Conservation (phyloP, 2,797 vertebrate species). For the Tragelaphus oryx region DNA sequence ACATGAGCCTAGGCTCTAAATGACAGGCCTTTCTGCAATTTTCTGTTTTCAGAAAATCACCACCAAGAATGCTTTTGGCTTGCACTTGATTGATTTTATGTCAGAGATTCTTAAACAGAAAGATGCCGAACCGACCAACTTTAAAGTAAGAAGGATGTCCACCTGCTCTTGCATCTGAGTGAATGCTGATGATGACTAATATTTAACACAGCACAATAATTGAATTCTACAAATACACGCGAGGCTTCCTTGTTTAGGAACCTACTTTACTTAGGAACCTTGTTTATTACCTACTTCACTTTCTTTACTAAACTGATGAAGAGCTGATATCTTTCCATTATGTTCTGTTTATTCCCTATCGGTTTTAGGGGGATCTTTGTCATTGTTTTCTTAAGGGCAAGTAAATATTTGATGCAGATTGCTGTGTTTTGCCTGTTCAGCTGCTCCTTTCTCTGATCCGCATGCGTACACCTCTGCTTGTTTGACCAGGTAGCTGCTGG, state of each 20-base stretch:
- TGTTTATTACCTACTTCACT: neutral
- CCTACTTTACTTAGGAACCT: too few relatives aligned
- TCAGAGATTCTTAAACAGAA: constrained; percentile 93
- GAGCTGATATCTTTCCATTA: neutral
- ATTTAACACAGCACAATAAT: neutral
- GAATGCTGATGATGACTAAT: neutral
- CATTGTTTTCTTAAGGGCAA: neutral
- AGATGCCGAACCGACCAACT: constrained; percentile 91
- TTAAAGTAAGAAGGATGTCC: constrained; percentile 87
- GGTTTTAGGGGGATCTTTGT: neutral
- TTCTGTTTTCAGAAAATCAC: constrained; percentile 93
- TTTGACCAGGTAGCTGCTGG: constrained; percentile 90
- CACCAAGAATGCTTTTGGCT: constrained; percentile 95
- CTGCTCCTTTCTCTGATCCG: neutral
- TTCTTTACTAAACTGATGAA: neutral
- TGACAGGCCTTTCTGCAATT: constrained; percentile 48
- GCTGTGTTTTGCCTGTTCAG: neutral
- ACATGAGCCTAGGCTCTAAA: neutral
- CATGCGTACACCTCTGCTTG: neutral
- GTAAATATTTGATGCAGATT: neutral
- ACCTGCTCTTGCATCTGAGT: neutral
- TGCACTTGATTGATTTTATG: constrained; percentile 98
- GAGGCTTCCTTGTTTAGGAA: neutral
- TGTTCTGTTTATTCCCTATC: neutral
- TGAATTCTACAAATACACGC: neutral